Evolutionary conservation across 2,888 invertebrate species (phyloP).

Genomic region (Himalopsyche tibetana): DNA sequence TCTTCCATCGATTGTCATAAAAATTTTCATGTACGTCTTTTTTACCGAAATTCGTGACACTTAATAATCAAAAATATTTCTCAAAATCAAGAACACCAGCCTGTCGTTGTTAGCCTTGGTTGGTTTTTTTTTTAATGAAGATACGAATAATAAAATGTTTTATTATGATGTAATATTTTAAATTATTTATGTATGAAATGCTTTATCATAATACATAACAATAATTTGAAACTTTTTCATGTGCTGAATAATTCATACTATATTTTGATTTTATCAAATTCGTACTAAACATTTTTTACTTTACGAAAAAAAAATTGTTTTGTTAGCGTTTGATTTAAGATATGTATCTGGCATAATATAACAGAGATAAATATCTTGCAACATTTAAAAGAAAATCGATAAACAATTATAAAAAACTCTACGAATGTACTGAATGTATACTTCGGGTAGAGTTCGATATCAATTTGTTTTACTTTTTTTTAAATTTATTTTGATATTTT

Average conservation of each 20-base stretch:
- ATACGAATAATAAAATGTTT: neutral
- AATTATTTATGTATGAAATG: neutral
- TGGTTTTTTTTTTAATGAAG: neutral
- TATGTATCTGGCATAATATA: too few relatives aligned
- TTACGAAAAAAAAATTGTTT: neutral
- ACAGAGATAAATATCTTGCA: too few relatives aligned
- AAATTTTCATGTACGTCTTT: neutral
- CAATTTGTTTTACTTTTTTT: too few relatives aligned
- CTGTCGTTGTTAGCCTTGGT: constrained; percentile 45
- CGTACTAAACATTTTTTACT: neutral
- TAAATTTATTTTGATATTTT: too few relatives aligned
- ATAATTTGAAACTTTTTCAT: neutral
- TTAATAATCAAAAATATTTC: neutral
- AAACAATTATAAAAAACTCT: too few relatives aligned
- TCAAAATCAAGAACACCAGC: neutral
- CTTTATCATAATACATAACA: neutral
- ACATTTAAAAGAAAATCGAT: too few relatives aligned
- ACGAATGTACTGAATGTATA: too few relatives aligned
- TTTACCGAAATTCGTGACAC: neutral
- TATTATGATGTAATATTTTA: neutral
- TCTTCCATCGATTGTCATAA: neutral
- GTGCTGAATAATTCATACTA: neutral
- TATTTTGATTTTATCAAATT: neutral
- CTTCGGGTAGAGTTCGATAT: too few relatives aligned
- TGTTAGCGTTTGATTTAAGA: too few relatives aligned